These are phyloP conservation scores for Penaeus chinensis DNA, from an alignment of 1,140 invertebrate species.

Conservation along the genomic window DNA sequence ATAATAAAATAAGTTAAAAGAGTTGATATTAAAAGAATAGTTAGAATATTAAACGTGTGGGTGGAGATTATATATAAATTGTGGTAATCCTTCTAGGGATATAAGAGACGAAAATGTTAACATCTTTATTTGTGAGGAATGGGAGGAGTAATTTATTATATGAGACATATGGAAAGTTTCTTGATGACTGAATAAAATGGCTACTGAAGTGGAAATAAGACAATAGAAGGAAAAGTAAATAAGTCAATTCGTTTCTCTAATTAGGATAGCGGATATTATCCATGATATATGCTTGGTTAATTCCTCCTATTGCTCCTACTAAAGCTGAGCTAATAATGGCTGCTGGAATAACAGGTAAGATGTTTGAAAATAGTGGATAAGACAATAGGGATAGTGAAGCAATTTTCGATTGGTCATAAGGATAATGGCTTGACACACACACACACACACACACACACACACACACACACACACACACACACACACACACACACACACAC, in stretches of 20 bases:
- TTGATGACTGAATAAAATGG: neutral
- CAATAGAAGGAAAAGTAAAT: conserved; percentile 3
- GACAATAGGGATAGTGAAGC: neutral
- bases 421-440: neutral
- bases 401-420: neutral
- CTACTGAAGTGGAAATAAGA: neutral
- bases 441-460: no score
- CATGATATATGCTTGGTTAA: neutral
- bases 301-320: neutral
- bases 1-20: conserved; percentile 6
- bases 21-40: neutral
- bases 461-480: no score
- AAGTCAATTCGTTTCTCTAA: neutral
- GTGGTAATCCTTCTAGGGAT: conserved; percentile 2
- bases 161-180: neutral
- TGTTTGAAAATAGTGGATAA: neutral
- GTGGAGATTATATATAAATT: neutral
- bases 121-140: neutral
- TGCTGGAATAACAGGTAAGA: neutral
- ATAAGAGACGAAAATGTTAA: neutral
- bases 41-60: neutral
- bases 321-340: neutral
- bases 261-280: neutral
- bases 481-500: no score
- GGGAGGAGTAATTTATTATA: neutral